A percentile compares a stretch with the other conserved stretches of the same genome.
These are phyloP conservation scores for Diglossa cyanea DNA, from an alignment of 2,797 vertebrate species.

Conservation along the genomic window DNA sequence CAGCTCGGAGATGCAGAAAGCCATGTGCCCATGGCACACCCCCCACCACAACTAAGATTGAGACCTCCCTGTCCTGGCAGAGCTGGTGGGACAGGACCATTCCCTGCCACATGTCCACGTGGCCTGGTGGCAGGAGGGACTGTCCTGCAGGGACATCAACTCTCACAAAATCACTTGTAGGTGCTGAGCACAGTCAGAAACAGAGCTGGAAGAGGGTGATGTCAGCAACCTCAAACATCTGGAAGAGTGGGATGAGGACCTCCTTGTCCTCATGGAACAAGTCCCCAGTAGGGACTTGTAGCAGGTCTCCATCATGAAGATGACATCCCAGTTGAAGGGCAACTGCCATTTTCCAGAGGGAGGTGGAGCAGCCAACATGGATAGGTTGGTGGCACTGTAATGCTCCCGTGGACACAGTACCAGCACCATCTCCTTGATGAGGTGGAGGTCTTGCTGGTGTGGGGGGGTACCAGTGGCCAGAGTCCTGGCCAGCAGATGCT, in stretches of 20 bases:
- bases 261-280: conserved; percentile 67
- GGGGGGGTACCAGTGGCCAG: rapidly evolving
- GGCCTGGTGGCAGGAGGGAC: rapidly evolving
- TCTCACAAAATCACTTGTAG: conserved; percentile 66
- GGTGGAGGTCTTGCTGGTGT: rapidly evolving
- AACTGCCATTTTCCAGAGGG: background rate
- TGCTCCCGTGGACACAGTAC: conserved; percentile 49
- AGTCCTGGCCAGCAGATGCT: background rate
- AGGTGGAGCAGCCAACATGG: conserved; percentile 63
- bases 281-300: conserved; percentile 45
- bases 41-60: rapidly evolving
- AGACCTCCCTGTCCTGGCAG: background rate
- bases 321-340: conserved; percentile 62
- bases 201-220: conserved; percentile 47
- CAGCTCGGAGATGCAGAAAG: rapidly evolving
- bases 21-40: rapidly evolving
- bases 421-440: background rate
- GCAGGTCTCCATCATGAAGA: conserved; percentile 72
- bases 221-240: conserved; percentile 59
- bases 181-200: conserved; percentile 6
- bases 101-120: rapidly evolving
- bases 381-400: background rate
- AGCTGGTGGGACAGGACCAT: background rate
- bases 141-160: rapidly evolving
- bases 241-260: conserved; percentile 68